Evolutionary conservation across 2,113 vertebrate genomes (phyloP).

Genomic region (Corythoichthys intestinalis): DNA sequence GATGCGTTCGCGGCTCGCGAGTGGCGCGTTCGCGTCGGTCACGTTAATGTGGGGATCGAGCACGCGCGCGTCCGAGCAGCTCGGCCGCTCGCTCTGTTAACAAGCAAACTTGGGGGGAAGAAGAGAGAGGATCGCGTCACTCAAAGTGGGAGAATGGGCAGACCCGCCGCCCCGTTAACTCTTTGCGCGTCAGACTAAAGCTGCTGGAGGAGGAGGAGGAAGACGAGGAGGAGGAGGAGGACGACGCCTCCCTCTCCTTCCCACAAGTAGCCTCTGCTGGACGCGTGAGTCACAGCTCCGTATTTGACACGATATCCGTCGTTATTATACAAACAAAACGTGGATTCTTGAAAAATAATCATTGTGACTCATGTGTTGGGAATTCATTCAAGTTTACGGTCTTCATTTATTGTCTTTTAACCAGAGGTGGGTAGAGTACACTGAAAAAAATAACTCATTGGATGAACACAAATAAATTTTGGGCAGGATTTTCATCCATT

Average conservation of each 20-base stretch:
- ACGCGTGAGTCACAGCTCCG: background rate
- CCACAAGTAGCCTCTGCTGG: background rate
- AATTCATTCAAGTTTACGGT: background rate
- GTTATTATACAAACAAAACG: background rate
- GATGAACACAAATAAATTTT: too few relatives aligned
- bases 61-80: slow-evolving; percentile 46
- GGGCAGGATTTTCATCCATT: too few relatives aligned
- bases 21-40: background rate
- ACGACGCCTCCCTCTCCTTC: slow-evolving; percentile 3
- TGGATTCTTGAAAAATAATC: background rate
- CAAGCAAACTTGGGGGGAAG: slow-evolving; percentile 85
- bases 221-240: slow-evolving; percentile 4
- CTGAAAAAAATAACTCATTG: too few relatives aligned
- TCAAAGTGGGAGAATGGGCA: slow-evolving; percentile 75
- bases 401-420: too few relatives aligned
- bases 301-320: background rate
- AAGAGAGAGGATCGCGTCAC: slow-evolving; percentile 85
- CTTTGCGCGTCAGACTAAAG: slow-evolving; percentile 56
- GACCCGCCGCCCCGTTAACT: slow-evolving; percentile 77
- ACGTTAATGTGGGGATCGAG: background rate
- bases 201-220: slow-evolving; percentile 8
- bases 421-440: too few relatives aligned
- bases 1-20: slow-evolving; percentile 39
- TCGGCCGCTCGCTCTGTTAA: slow-evolving; percentile 78
- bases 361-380: background rate